Evolutionary conservation across 2,113 vertebrate species (phyloP).

Genomic region (Tetraodon nigroviridis): DNA sequence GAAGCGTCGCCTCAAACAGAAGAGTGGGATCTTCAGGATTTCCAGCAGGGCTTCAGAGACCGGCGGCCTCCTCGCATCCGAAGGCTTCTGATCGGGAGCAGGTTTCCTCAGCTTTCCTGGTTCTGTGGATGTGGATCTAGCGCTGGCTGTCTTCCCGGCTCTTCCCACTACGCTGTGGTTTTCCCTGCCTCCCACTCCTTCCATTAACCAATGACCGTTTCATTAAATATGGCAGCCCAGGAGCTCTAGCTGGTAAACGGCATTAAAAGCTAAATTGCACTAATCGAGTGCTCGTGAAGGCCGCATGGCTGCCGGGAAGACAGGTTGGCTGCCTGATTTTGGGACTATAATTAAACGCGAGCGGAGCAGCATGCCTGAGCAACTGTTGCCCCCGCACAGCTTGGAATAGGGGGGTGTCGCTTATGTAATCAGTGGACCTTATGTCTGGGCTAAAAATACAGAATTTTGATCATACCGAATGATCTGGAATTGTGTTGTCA

Average conservation of each 20-base stretch:
- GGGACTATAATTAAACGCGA: conserved; percentile 39
- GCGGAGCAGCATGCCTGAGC: conserved; percentile 21
- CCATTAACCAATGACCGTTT: conserved; percentile 27
- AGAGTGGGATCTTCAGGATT: conserved; percentile 51
- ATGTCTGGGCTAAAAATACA: conserved; percentile 33
- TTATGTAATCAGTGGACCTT: conserved; percentile 10
- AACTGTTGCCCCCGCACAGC: conserved; percentile 13
- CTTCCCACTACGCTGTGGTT: conserved; percentile 49
- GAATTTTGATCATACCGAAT: conserved; percentile 20
- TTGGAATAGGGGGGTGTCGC: conserved; percentile 13
- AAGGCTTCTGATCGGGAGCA: conserved; percentile 28
- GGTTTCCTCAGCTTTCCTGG: not conserved
- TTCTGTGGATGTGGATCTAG: conserved; percentile 3
- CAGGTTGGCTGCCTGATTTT: conserved; percentile 1
- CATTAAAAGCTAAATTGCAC: conserved; percentile 6
- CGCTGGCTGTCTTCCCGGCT: conserved; percentile 31
- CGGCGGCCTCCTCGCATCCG: not conserved
- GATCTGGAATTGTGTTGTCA: conserved; percentile 41
- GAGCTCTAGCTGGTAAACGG: conserved; percentile 17
- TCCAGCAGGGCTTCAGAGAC: not conserved
- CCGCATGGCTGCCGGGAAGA: conserved; percentile 19
- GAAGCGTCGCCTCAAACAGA: conserved; percentile 47
- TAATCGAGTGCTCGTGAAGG: conserved; percentile 40
- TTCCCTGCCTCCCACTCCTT: conserved; percentile 51
- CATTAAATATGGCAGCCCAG: conserved; percentile 23